Conservation (phyloP, 2,888 invertebrate genomes). For the Drosophila cyrtoloma region DNA sequence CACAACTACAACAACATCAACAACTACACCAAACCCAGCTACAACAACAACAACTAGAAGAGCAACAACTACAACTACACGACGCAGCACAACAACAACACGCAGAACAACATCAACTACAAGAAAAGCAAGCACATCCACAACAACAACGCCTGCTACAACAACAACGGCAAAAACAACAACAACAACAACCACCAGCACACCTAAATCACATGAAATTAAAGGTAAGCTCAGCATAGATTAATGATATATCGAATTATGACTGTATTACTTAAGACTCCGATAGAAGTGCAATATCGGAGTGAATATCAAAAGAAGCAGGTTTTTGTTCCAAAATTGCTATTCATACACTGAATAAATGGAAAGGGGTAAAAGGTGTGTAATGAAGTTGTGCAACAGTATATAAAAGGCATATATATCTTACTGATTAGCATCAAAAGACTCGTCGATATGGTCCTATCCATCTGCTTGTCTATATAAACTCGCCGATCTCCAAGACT, state of each 20-base stretch:
- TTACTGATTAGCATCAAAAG: not conserved
- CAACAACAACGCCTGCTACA: not conserved
- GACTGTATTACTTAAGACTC: not conserved
- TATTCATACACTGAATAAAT: not conserved
- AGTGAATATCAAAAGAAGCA: not conserved
- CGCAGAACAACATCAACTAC: not conserved
- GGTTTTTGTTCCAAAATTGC: not conserved
- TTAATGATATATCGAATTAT: not conserved
- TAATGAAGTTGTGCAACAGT: not conserved
- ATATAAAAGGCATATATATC: not conserved
- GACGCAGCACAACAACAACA: not conserved
- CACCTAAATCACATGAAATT: not conserved
- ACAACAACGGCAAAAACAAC: not conserved
- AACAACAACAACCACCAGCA: not conserved
- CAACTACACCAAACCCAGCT: conserved; percentile 15
- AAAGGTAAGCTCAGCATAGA: not conserved
- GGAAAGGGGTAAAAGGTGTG: not conserved
- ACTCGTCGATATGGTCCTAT: not conserved
- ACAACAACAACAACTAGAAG: not conserved
- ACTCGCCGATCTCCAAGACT: no score
- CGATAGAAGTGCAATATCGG: not conserved
- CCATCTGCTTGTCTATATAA: not conserved
- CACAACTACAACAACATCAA: conserved; percentile 27
- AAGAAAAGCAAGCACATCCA: not conserved
- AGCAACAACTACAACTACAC: not conserved